Evolutionary conservation across 2,888 invertebrate genomes (phyloP), one percentile per base, ranked within the genome.

Genomic region (Lamellibrachia columna): DNA sequence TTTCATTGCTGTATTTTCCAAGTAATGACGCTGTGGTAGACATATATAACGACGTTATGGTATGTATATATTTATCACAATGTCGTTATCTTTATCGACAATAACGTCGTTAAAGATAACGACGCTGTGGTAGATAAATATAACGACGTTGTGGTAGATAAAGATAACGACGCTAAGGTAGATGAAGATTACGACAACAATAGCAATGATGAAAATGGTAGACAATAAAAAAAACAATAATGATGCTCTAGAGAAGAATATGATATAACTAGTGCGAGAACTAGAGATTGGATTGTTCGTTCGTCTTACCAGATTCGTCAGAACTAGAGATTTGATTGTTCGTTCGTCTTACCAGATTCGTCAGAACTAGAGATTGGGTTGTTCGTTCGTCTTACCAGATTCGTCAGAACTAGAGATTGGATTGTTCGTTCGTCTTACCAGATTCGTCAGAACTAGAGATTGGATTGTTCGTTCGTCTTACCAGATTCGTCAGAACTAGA

Each of bases 1-100:
- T 75, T 15, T 75, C 75, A 75, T 75, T 75, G 75, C 75, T 75
- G 75, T 75, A 75, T 75, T n/a, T 75, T 75, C 75, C 75, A 15
- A 75, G n/a, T 22, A 75, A 75, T 6, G 75, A 11, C 75, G 75
- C 75, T 75, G 75, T 22, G n/a, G 75, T 75, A 75, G 15, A 75
- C n/a, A 75, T 22, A 75, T 22, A 75, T 11, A 15, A 22, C 15
- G 22, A 75, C 75, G 40, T 40, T 40, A 40, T 40, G 40, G 40
- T 40, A 40, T 40, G 40, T 40, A 40, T 40, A 40, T 40, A 40
- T 40, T 40, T 40, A 40, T 40, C 40, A 40, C 40, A 40, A 40
- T 40, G 40, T 40, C 40, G 40, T 40, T 40, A 40, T 40, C 40
- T 40, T 40, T 40, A 40, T 40, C 40, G 40, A 40, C 40, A 40